Evolutionary conservation across 2,113 vertebrate species (phyloP).

Genomic region (Tenrec ecaudatus): DNA sequence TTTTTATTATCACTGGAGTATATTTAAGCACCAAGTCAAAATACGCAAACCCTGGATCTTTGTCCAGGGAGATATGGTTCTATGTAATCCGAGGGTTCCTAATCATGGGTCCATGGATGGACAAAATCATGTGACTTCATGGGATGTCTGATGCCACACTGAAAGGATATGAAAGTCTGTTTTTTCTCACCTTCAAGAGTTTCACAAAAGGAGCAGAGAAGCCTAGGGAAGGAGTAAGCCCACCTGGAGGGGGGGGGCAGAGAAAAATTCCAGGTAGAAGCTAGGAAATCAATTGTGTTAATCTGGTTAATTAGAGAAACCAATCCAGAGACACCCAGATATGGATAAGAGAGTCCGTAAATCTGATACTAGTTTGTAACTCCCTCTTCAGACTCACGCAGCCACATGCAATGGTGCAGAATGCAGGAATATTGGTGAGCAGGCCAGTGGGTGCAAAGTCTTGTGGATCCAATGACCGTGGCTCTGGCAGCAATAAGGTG

Average conservation of each 20-base stretch:
- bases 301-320: no score
- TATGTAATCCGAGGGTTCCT: background rate
- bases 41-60: background rate
- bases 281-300: no score
- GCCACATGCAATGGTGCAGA: no score
- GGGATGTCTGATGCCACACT: background rate
- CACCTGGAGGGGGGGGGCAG: background rate
- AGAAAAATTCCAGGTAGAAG: background rate
- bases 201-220: background rate
- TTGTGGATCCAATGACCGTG: no score
- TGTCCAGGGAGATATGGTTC: background rate
- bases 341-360: no score
- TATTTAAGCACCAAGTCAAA: conserved; percentile 20
- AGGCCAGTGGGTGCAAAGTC: no score
- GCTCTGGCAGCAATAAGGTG: no score
- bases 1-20: conserved; percentile 18
- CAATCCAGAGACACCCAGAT: no score
- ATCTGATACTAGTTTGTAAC: no score
- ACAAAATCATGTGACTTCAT: background rate
- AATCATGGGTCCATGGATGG: background rate
- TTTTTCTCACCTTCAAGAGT: background rate
- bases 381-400: no score
- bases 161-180: background rate
- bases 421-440: no score
- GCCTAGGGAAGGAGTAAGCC: background rate